These are phyloP conservation scores for Loriculus beryllinus DNA, from an alignment of 2,797 vertebrate species.

Conservation along the genomic window DNA sequence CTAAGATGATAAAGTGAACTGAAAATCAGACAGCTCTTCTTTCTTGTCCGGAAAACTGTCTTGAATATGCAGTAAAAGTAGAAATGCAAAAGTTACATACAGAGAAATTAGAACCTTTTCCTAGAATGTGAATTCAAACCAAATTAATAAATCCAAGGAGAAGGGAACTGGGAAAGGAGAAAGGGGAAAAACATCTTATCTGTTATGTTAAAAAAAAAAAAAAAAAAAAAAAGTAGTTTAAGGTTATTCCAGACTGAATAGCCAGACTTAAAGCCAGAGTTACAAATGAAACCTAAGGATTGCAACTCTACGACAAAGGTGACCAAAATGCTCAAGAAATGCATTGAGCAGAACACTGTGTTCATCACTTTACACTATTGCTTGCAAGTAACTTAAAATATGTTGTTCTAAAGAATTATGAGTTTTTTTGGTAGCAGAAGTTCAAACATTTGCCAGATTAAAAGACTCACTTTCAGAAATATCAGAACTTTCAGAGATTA, in stretches of 20 bases:
- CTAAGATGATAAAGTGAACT: background rate
- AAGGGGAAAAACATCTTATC: background rate
- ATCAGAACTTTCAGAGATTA: background rate
- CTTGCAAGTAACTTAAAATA: background rate
- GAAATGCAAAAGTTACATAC: background rate
- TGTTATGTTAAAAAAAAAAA: background rate
- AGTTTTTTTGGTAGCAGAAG: background rate
- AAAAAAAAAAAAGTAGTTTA: background rate
- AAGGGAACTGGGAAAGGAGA: background rate
- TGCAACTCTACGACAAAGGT: background rate
- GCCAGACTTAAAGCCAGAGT: background rate
- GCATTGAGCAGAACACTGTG: background rate
- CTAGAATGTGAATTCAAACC: background rate
- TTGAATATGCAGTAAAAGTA: background rate
- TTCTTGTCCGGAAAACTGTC: background rate
- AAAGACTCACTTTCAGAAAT: background rate
- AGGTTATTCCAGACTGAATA: background rate
- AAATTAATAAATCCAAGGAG: background rate
- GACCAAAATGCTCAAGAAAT: background rate
- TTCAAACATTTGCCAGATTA: constrained; percentile 1
- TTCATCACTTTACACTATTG: background rate
- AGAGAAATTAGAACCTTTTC: background rate
- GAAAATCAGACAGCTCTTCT: background rate
- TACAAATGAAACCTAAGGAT: background rate
- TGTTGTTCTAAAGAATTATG: background rate